phyloP scores from a whole-genome alignment of 1,140 invertebrate species.

The Lineus longissimus region DNA sequence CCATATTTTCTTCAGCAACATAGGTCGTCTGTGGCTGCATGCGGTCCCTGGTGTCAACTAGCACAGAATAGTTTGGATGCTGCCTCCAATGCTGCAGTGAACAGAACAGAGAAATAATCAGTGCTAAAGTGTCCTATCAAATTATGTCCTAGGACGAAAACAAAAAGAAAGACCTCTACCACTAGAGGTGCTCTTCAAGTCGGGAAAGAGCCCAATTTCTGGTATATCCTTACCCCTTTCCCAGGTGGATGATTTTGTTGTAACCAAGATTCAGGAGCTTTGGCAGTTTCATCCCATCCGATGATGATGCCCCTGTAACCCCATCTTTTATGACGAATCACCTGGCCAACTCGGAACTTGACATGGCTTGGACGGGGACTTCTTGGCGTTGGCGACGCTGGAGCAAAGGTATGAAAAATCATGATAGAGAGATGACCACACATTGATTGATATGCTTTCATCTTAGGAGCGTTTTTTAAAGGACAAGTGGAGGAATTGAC shows the following conservation, averaged over 20 bases:
- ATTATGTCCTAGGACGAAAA: too few species aligned
- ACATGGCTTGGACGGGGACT: slow-evolving; percentile 48
- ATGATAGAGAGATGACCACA: too few species aligned
- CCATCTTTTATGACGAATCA: slow-evolving; percentile 56
- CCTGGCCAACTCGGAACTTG: slow-evolving; percentile 58
- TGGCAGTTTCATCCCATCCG: slow-evolving; percentile 56
- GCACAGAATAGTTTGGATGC: slow-evolving; percentile 53
- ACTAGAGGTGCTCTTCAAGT: too few species aligned
- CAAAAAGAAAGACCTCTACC: too few species aligned
- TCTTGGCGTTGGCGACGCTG: slow-evolving; percentile 50
- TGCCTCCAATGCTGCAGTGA: slow-evolving; percentile 41
- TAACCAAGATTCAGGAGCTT: slow-evolving; percentile 43
- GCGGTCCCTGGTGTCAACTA: slow-evolving; percentile 53
- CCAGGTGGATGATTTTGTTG: slow-evolving; percentile 30
- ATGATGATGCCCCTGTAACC: slow-evolving; percentile 59
- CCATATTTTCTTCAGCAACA: slow-evolving; percentile 53
- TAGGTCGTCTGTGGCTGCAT: slow-evolving; percentile 49
- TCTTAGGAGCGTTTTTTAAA: too few species aligned
- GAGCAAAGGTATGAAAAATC: slow-evolving; percentile 6
- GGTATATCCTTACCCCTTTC: slow-evolving; percentile 13
- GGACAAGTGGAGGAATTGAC: too few species aligned
- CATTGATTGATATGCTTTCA: too few species aligned
- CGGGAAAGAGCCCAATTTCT: too few species aligned
- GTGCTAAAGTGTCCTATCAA: slow-evolving; percentile 55
- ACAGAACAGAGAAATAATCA: slow-evolving; percentile 12